Base-by-base conservation (phyloP, 2,888 invertebrate species). In the Chaetogeoica ovagalla region DNA sequence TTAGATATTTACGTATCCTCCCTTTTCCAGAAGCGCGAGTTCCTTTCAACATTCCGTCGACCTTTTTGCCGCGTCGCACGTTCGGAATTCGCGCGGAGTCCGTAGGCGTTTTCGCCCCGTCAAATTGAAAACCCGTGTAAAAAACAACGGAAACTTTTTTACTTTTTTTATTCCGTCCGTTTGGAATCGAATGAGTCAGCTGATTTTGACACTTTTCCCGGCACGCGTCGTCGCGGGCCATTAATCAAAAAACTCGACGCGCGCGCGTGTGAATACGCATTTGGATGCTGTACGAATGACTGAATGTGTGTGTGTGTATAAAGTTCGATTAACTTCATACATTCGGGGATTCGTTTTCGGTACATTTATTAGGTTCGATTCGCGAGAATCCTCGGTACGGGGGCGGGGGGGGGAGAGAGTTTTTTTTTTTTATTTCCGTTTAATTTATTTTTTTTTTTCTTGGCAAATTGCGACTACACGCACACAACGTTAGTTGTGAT, bases 61-160 rank as follows among this genome's bases (percentile, higher is more conserved):
- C 79, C 77, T 79, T 79, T 79, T 65, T 65, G 63, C 79, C 79
- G 62, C 62, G 63, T 79, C 39, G 79, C 79, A 79, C 79, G 71
- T 71, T 63, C 48, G 79, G 79, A 79, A 79, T 79, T 71, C 79
- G 30, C 79, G 30, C 30, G 70, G 59, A 76, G 19, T 48, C 66
- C 71, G 79, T 71, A 39, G 70, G 63, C 79, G 70, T 79, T 79
- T 79, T 71, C 37, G 71, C 57, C 63, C 70, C 48, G 52, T 79
- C 65, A 79, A 79, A 79, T 79, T 79, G 79, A 79, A 79, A 79
- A 79, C 43, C 71, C 43, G 79, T 79, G 79, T 79, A 68, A 60
- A 76, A 71, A 77, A 68, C 30, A 30, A 30, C 2, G 30, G 4
- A 30, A 30, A 30, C 30, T 30, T 30, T 30, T 30, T 30, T 30